These are phyloP conservation scores for Neotoma lepida DNA, from an alignment of 2,113 vertebrate genomes.

Conservation along the genomic window DNA sequence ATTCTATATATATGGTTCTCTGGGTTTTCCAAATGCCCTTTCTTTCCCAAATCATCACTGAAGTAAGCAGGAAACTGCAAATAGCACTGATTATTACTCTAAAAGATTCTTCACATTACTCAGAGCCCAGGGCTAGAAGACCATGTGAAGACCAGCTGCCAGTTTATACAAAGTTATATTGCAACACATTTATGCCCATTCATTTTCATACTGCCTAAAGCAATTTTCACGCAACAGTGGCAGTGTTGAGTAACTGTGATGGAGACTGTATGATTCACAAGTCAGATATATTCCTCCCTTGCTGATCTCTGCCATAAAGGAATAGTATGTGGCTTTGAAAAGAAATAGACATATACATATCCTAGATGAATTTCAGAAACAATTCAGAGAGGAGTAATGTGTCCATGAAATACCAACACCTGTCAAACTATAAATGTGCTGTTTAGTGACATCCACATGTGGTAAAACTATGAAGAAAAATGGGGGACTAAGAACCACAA, in stretches of 20 bases:
- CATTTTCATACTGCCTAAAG: not conserved
- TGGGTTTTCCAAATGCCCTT: not conserved
- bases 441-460: not conserved
- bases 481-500: not conserved
- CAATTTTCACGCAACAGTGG: not conserved
- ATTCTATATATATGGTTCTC: not conserved
- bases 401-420: not conserved
- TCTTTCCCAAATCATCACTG: not conserved
- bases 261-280: not conserved
- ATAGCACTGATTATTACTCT: not conserved
- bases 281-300: not conserved
- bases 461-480: not conserved
- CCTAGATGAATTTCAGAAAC: not conserved
- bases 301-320: not conserved
- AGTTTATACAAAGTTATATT: no score
- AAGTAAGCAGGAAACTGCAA: not conserved
- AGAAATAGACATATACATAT: not conserved
- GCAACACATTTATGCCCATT: not conserved
- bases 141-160: accelerated
- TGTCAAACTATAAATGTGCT: not conserved
- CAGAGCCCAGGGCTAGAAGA: accelerated
- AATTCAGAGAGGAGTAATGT: not conserved
- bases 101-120: not conserved
- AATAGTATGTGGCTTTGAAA: not conserved
- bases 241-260: no score